Evolutionary conservation across 1,140 invertebrate genomes (phyloP).

Genomic region (Pemphigus obesinymphae): DNA sequence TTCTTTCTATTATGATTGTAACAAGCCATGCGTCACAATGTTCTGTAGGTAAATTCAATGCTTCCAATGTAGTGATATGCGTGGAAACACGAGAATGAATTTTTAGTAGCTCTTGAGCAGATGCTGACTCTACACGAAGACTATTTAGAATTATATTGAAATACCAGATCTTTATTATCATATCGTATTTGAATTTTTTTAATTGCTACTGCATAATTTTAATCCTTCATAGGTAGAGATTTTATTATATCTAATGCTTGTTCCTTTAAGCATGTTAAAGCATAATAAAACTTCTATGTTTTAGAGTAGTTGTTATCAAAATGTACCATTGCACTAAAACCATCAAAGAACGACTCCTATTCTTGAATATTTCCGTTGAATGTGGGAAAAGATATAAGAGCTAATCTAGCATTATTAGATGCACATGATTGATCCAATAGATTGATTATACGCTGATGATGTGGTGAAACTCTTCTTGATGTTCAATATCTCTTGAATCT

Average conservation of each 20-base stretch:
- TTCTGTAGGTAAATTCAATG: too few relatives aligned
- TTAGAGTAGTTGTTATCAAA: neutral
- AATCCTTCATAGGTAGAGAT: neutral
- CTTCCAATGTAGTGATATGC: too few relatives aligned
- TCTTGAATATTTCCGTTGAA: neutral
- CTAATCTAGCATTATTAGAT: neutral
- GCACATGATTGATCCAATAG: neutral
- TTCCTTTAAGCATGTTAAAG: neutral
- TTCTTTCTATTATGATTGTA: too few relatives aligned
- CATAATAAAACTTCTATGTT: too few relatives aligned
- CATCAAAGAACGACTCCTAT: neutral
- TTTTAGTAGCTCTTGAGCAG: too few relatives aligned
- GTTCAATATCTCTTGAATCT: neutral
- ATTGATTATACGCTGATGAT: neutral
- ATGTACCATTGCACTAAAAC: neutral
- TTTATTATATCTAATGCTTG: neutral
- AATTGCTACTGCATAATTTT: neutral
- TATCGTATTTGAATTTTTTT: too few relatives aligned
- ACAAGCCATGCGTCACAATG: too few relatives aligned
- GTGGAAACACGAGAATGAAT: too few relatives aligned
- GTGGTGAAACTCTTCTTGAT: neutral
- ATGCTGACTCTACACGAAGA: too few relatives aligned
- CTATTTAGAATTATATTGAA: too few relatives aligned
- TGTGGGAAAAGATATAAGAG: neutral
- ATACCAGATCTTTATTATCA: too few relatives aligned